Conservation (phyloP, 1,140 invertebrate species). For the Bicyclus anynana region DNA sequence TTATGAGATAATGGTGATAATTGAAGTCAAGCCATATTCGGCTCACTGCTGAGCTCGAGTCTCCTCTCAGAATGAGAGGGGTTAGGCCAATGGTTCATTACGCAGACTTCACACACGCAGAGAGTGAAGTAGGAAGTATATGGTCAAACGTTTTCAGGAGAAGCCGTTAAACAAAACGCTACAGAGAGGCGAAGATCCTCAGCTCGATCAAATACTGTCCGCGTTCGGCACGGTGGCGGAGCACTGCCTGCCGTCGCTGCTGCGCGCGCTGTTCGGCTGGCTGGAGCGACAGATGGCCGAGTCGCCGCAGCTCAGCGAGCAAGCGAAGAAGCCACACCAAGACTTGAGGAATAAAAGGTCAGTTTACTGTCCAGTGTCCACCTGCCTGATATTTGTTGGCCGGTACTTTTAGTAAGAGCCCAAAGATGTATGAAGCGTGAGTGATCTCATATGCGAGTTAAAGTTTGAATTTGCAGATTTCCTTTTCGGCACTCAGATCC, state of each 20-base stretch:
- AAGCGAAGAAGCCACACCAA: constrained; percentile 77
- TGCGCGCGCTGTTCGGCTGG: constrained; percentile 97
- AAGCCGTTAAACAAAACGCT: constrained; percentile 94
- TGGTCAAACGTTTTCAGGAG: constrained; percentile 78
- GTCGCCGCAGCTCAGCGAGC: constrained; percentile 65
- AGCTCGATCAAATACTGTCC: constrained; percentile 96
- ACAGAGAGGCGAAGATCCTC: constrained; percentile 95
- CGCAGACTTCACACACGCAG: no score
- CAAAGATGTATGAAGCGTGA: no score
- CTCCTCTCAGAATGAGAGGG: no score
- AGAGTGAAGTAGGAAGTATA: not conserved
- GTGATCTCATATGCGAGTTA: no score
- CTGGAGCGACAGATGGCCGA: constrained; percentile 93
- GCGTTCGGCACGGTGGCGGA: constrained; percentile 96
- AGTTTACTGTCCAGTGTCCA: not conserved
- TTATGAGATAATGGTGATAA: no score
- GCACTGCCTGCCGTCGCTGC: constrained; percentile 96
- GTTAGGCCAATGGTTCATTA: no score
- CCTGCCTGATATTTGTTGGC: no score
- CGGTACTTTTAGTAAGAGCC: no score
- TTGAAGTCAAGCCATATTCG: no score
- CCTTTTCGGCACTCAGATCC: no score
- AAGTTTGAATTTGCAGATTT: no score
- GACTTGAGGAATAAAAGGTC: constrained; percentile 85
- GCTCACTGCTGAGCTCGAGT: no score